phyloP scores from a whole-genome alignment of 2,113 vertebrate species.

The Anguilla rostrata region DNA sequence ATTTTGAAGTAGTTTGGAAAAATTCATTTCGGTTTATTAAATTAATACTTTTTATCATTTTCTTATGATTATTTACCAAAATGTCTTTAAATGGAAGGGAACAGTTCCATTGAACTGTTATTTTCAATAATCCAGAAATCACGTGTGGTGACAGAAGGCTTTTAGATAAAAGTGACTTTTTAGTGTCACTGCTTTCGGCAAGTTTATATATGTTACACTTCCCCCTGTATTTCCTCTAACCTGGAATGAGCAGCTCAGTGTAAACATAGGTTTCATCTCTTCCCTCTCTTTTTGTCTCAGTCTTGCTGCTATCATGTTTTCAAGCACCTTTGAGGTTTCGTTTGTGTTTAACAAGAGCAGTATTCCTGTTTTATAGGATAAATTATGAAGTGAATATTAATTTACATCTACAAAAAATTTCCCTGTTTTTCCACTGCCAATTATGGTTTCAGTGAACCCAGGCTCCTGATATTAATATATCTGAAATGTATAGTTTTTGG shows the following conservation, averaged over 20 bases:
- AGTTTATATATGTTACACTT: not conserved
- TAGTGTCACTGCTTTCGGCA: slow-evolving; percentile 9
- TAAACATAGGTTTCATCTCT: not conserved
- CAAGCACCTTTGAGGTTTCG: slow-evolving; percentile 37
- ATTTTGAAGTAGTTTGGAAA: slow-evolving; percentile 20
- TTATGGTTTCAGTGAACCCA: not conserved
- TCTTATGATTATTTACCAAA: not conserved
- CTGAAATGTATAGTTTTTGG: slow-evolving; percentile 16
- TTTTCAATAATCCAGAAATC: not conserved
- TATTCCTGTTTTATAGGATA: slow-evolving; percentile 33
- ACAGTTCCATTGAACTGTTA: not conserved
- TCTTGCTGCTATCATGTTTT: slow-evolving; percentile 41
- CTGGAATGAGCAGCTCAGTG: not conserved
- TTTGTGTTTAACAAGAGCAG: slow-evolving; percentile 25
- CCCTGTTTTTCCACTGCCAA: not conserved
- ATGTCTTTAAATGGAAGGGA: not conserved
- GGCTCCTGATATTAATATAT: slow-evolving; percentile 16
- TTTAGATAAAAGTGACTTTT: not conserved
- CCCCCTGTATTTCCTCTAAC: not conserved
- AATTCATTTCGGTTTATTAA: slow-evolving; percentile 2
- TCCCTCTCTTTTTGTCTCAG: not conserved
- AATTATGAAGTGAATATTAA: slow-evolving; percentile 10
- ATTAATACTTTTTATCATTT: not conserved
- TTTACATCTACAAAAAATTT: slow-evolving; percentile 3
- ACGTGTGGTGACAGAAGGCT: not conserved